Conservation (phyloP, 1,140 invertebrate genomes). For the Oscheius sp. region DNA sequence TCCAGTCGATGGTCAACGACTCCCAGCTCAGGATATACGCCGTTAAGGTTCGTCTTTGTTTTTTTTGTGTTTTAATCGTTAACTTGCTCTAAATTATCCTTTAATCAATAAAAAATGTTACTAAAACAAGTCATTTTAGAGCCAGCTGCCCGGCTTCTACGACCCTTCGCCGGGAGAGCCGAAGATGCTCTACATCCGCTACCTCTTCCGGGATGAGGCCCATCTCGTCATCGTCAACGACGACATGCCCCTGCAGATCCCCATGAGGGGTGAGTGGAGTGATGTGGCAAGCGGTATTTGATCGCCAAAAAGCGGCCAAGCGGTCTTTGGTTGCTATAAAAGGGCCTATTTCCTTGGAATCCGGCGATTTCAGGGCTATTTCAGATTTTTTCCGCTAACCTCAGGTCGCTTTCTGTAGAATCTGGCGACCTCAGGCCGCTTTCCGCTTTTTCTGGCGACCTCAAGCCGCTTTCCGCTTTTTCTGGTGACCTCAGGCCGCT, state of each 20-base stretch:
- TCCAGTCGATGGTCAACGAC: conserved; percentile 89
- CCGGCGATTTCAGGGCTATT: no score
- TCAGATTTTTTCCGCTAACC: no score
- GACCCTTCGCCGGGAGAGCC: conserved; percentile 90
- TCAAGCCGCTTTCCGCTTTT: no score
- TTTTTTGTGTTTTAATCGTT: background rate
- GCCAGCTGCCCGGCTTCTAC: conserved; percentile 90
- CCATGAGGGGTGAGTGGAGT: conserved; percentile 58
- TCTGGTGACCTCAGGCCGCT: no score
- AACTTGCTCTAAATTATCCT: background rate
- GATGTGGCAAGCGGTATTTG: background rate
- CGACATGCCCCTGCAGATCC: conserved; percentile 75
- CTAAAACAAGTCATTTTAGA: conserved; percentile 68
- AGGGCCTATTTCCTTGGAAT: no score
- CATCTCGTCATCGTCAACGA: conserved; percentile 80
- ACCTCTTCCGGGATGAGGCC: conserved; percentile 75
- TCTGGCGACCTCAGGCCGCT: no score
- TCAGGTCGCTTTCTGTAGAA: no score
- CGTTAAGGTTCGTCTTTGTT: conserved; percentile 72
- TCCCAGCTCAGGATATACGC: conserved; percentile 79
- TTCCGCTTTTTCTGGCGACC: no score
- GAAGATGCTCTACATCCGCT: conserved; percentile 81
- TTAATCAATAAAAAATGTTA: background rate
- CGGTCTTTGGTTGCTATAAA: no score
- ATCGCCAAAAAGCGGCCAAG: no score